phyloP scores from a whole-genome alignment of 2,888 invertebrate genomes.

The Rhagium mordax region DNA sequence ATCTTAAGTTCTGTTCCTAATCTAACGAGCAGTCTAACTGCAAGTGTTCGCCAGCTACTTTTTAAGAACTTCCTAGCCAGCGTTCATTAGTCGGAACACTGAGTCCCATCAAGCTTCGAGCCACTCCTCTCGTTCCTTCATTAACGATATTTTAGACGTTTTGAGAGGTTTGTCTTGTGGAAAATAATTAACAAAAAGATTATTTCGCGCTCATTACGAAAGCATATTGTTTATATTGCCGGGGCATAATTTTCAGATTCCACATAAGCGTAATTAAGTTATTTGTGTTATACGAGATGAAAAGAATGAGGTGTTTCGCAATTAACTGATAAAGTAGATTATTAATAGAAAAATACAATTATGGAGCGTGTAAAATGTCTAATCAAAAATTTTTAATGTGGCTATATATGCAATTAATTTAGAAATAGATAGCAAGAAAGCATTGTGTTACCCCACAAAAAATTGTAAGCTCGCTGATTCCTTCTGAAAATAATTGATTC shows the following conservation, averaged over 20 bases:
- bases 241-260: conserved; percentile 10
- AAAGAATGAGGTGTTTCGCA: background rate
- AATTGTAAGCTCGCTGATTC: too few species aligned
- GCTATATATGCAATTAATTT: too few species aligned
- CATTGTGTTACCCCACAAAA: too few species aligned
- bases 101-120: conserved; percentile 40
- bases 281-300: background rate
- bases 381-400: too few species aligned
- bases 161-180: conserved; percentile 48
- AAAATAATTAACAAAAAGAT: conserved; percentile 58
- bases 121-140: conserved; percentile 53
- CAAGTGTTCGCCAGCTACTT: conserved; percentile 39
- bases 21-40: conserved; percentile 53
- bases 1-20: conserved; percentile 43
- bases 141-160: conserved; percentile 59
- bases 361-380: too few species aligned
- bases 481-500: too few species aligned
- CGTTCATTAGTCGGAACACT: conserved; percentile 49
- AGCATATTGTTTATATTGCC: conserved; percentile 12
- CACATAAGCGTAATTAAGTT: background rate
- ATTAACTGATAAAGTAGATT: background rate
- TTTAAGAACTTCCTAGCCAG: conserved; percentile 32
- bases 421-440: too few species aligned
- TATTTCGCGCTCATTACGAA: conserved; percentile 15
- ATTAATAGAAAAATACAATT: too few species aligned